Conservation (phyloP, 1,140 invertebrate species). For the Aphelenchoides fujianensis region DNA sequence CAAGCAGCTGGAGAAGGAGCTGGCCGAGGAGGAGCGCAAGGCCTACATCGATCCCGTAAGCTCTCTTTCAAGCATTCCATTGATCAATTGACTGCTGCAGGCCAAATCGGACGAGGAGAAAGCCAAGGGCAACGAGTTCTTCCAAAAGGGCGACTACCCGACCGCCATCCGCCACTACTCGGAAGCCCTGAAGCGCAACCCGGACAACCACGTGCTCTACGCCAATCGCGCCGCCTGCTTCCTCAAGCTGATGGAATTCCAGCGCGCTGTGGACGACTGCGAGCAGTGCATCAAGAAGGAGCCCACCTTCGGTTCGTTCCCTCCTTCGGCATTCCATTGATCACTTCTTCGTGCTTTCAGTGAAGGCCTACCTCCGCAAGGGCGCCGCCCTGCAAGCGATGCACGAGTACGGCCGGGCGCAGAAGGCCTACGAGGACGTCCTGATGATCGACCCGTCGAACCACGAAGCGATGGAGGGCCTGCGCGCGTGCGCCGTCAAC, state of each 20-base stretch:
- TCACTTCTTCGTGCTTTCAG: conserved; percentile 66
- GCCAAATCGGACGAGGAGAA: too few species aligned
- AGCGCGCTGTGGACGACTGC: conserved; percentile 92
- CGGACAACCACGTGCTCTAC: conserved; percentile 91
- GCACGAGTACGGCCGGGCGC: conserved; percentile 83
- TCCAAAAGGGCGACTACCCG: conserved; percentile 77
- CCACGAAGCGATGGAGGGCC: conserved; percentile 87
- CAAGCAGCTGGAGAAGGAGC: conserved; percentile 68
- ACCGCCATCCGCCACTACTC: conserved; percentile 87
- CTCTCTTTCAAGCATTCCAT: too few species aligned
- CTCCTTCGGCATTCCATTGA: conserved; percentile 64
- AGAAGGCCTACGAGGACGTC: conserved; percentile 83
- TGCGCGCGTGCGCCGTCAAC: conserved; percentile 77
- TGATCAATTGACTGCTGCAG: neutral
- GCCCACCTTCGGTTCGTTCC: conserved; percentile 79
- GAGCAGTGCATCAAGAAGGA: conserved; percentile 90
- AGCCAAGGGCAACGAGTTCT: too few species aligned
- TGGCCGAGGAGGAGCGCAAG: conserved; percentile 83
- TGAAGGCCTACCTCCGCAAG: conserved; percentile 95
- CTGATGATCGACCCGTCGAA: conserved; percentile 87
- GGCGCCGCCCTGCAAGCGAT: conserved; percentile 82
- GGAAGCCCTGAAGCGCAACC: conserved; percentile 92
- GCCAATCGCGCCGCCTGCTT: conserved; percentile 97
- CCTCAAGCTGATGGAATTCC: conserved; percentile 89
- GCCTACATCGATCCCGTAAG: conserved; percentile 88